phyloP scores from a whole-genome alignment of 92 coral and sea anemone species.

The Virgularia gustaviana region DNA sequence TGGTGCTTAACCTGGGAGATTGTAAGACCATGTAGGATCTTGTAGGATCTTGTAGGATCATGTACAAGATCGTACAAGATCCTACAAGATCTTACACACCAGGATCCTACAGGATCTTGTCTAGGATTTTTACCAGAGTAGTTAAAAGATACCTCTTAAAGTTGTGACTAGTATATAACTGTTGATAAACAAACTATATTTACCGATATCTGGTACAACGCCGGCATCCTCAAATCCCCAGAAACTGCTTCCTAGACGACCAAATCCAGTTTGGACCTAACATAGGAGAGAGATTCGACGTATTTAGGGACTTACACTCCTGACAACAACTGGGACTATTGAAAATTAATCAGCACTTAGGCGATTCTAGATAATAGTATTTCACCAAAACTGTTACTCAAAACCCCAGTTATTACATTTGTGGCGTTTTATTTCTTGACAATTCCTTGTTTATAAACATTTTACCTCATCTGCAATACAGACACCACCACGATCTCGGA shows the following conservation, averaged over 20 bases:
- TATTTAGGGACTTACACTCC: background rate
- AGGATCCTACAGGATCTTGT: too few species aligned
- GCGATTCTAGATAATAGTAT: slow-evolving; percentile 3
- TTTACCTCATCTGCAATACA: slow-evolving; percentile 96
- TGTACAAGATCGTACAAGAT: too few species aligned
- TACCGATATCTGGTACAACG: slow-evolving; percentile 93
- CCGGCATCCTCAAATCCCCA: slow-evolving; percentile 93
- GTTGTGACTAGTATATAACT: background rate
- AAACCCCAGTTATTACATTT: background rate
- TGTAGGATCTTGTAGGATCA: too few species aligned
- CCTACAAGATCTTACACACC: too few species aligned
- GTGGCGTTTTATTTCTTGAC: too few species aligned
- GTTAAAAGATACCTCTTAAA: background rate
- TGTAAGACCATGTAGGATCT: too few species aligned
- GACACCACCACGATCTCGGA: slow-evolving; percentile 89
- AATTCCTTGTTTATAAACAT: background rate
- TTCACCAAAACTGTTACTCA: background rate
- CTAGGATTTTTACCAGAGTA: too few species aligned
- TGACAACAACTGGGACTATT: background rate
- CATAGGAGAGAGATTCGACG: background rate
- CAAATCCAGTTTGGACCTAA: slow-evolving; percentile 95
- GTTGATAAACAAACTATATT: background rate
- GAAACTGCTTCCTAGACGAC: slow-evolving; percentile 90
- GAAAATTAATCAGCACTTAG: too few species aligned
- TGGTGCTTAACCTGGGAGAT: too few species aligned